Conservation (phyloP, 2,113 vertebrate species). For the Channa argus region DNA sequence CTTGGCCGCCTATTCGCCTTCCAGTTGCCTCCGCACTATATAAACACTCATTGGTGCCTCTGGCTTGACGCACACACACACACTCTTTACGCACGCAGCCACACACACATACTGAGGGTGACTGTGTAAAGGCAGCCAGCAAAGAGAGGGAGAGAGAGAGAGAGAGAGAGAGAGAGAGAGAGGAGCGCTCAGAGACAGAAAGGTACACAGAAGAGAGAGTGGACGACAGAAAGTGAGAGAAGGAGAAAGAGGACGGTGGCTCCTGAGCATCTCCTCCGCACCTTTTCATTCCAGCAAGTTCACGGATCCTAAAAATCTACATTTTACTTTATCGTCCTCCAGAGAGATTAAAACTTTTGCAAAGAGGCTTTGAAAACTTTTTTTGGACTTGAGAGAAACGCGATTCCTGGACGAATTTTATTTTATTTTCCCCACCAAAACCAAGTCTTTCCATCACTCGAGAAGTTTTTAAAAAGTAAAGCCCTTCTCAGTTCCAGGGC, state of each 20-base stretch:
- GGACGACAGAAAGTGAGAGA: slow-evolving; percentile 68
- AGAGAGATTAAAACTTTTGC: slow-evolving; percentile 45
- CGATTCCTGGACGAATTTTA: slow-evolving; percentile 54
- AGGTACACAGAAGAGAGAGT: slow-evolving; percentile 68
- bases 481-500: slow-evolving; percentile 41
- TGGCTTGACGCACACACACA: slow-evolving; percentile 77
- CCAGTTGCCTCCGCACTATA: slow-evolving; percentile 88
- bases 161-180: slow-evolving; percentile 43
- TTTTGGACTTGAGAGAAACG: slow-evolving; percentile 42
- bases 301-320: slow-evolving; percentile 52
- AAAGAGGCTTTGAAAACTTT: not conserved
- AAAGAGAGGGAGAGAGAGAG: slow-evolving; percentile 52
- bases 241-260: slow-evolving; percentile 64
- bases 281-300: slow-evolving; percentile 37
- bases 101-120: slow-evolving; percentile 80
- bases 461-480: slow-evolving; percentile 61
- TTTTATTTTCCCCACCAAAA: slow-evolving; percentile 19
- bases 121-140: slow-evolving; percentile 65
- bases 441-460: slow-evolving; percentile 53
- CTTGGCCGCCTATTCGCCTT: slow-evolving; percentile 75
- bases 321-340: slow-evolving; percentile 9
- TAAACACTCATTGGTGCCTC: slow-evolving; percentile 91
- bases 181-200: slow-evolving; percentile 61
- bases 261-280: slow-evolving; percentile 70
- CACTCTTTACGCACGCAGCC: slow-evolving; percentile 47